phyloP scores from a whole-genome alignment of 2,797 vertebrate species.

The Microctenopoma stevenorrisi region DNA sequence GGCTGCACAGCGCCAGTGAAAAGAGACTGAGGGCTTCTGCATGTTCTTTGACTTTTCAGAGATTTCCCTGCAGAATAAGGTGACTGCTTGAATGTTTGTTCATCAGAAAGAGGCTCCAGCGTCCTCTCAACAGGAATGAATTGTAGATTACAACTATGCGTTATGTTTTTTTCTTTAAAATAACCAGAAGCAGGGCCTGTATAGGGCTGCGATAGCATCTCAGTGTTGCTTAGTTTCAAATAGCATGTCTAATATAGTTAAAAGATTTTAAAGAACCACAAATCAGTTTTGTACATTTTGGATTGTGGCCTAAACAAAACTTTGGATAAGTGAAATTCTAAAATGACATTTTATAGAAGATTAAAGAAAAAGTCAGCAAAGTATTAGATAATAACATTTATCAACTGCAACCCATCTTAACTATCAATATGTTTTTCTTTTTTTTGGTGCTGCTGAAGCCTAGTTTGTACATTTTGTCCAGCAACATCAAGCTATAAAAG shows the following conservation, averaged over 20 bases:
- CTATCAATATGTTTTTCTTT: no score
- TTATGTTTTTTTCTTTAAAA: not conserved
- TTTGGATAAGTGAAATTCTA: no score
- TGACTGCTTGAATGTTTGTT: slow-evolving; percentile 1
- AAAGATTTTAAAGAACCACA: no score
- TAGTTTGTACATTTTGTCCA: not conserved
- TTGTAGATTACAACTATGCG: not conserved
- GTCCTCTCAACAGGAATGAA: not conserved
- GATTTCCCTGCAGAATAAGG: slow-evolving; percentile 10
- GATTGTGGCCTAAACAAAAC: not conserved
- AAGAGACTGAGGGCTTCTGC: slow-evolving; percentile 42
- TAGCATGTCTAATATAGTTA: slow-evolving; percentile 12
- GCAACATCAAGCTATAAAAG: not conserved
- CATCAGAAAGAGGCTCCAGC: not conserved
- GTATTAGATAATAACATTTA: no score
- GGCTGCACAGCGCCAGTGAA: slow-evolving; percentile 27
- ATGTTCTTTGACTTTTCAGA: slow-evolving; percentile 20
- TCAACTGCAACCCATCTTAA: no score
- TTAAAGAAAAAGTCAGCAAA: not conserved
- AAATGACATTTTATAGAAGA: not conserved
- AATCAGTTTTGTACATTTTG: not conserved
- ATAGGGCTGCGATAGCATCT: no score
- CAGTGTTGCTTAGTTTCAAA: slow-evolving; percentile 12
- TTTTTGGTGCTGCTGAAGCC: no score
- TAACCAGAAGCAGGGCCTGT: not conserved